Percentiles rank a stretch among this genome's conserved stretches.
Conservation (phyloP, 2,113 vertebrate species). For the Onychorhynchus coronatus region DNA sequence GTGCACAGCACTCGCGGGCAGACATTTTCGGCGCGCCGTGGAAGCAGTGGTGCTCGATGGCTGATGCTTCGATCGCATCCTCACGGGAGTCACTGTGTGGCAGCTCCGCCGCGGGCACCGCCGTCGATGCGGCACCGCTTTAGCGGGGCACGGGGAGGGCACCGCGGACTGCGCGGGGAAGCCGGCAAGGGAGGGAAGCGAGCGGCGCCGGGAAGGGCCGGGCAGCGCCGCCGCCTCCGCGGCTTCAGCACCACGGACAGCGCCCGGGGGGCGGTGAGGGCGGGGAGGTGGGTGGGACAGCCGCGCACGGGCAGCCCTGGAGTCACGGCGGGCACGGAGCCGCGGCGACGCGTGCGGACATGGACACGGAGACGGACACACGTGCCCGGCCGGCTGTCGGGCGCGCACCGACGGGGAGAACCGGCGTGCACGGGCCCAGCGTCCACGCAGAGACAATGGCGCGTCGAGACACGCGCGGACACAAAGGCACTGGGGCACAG, state of each 20-base stretch:
- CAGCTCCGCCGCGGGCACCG: not conserved
- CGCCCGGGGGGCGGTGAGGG: not conserved
- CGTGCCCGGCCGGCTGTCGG: not conserved
- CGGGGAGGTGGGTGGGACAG: not conserved
- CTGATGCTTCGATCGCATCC: not conserved
- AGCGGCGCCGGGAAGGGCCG: not conserved
- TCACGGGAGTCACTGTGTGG: not conserved
- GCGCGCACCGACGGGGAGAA: not conserved
- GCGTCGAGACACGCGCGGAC: not conserved
- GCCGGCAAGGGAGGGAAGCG: no score
- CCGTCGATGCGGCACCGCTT: not conserved
- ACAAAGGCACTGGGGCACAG: not conserved
- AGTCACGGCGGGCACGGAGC: rapidly evolving
- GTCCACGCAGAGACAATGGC: not conserved
- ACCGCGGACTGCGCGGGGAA: no score
- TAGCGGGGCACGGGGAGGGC: not conserved
- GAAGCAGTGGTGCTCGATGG: rapidly evolving
- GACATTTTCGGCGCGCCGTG: not conserved
- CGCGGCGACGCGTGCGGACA: not conserved
- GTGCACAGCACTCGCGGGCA: rapidly evolving
- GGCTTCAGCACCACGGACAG: slow-evolving; percentile 25
- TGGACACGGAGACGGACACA: not conserved
- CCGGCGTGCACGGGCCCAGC: not conserved
- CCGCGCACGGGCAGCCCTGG: not conserved
- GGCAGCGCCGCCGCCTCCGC: not conserved